phyloP scores from a whole-genome alignment of 2,888 invertebrate genomes.

The Drosophila acutilabella region DNA sequence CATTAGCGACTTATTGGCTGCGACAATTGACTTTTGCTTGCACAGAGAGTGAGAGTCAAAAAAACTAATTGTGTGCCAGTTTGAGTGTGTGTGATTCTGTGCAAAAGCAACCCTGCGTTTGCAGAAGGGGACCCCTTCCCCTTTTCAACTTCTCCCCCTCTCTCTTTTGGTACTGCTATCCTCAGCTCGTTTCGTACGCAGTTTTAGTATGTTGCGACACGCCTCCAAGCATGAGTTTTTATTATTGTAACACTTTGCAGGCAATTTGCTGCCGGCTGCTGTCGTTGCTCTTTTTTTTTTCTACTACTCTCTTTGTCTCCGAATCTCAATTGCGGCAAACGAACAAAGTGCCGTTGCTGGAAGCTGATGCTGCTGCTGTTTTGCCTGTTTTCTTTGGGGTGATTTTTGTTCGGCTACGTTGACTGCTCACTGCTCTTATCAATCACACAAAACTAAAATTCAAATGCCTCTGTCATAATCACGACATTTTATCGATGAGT shows the following conservation, averaged over 20 bases:
- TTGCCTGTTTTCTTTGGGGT: background rate
- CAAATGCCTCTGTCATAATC: background rate
- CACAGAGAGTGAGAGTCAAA: conserved; percentile 14
- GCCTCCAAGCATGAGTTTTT: conserved; percentile 81
- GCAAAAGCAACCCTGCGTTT: conserved; percentile 48
- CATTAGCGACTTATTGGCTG: conserved; percentile 78
- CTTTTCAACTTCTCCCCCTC: background rate
- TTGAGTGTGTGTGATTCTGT: conserved; percentile 14
- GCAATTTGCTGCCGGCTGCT: conserved; percentile 76
- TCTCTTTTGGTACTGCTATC: conserved; percentile 17
- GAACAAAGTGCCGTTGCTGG: conserved; percentile 57
- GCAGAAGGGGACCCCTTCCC: conserved; percentile 16
- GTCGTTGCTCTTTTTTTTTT: conserved; percentile 42
- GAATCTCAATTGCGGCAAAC: conserved; percentile 60
- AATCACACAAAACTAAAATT: background rate
- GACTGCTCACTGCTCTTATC: conserved; percentile 13
- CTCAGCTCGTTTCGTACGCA: conserved; percentile 60
- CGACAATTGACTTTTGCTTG: conserved; percentile 74
- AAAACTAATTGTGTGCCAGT: conserved; percentile 58
- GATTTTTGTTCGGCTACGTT: conserved; percentile 15
- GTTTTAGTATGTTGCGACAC: conserved; percentile 81
- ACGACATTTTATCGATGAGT: background rate
- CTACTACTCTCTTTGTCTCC: conserved; percentile 23
- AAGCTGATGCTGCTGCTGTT: conserved; percentile 17
- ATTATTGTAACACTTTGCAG: conserved; percentile 80